phyloP scores from a whole-genome alignment of 2,797 vertebrate genomes.

The Sebastes hubbsi region DNA sequence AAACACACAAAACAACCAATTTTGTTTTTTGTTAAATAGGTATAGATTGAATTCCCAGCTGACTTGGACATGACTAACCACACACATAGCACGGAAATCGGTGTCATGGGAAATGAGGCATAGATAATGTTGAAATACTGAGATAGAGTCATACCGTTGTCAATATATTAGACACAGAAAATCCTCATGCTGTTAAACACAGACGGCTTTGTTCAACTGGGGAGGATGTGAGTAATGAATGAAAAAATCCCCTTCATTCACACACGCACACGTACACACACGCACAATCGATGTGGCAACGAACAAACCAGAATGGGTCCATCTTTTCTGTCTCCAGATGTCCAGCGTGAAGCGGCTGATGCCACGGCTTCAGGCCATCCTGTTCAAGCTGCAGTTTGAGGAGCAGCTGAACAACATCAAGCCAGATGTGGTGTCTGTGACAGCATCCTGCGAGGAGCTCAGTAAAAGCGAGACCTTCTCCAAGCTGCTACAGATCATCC shows the following conservation, averaged over 20 bases:
- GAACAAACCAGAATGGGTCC: background rate
- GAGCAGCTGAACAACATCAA: constrained; percentile 93
- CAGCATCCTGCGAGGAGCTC: constrained; percentile 92
- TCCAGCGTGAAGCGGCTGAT: constrained; percentile 85
- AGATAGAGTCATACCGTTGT: background rate
- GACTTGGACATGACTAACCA: constrained; percentile 27
- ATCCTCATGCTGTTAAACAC: constrained; percentile 40
- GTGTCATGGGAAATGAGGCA: constrained; percentile 2
- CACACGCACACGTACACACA: background rate
- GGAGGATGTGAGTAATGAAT: constrained; percentile 33
- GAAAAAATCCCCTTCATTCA: constrained; percentile 36
- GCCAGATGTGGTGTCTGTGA: constrained; percentile 92
- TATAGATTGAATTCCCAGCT: constrained; percentile 1
- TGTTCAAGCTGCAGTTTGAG: constrained; percentile 90
- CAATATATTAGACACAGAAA: constrained; percentile 18
- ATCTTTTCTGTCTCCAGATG: constrained; percentile 78
- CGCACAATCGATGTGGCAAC: background rate
- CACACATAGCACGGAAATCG: constrained; percentile 7
- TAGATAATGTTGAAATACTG: background rate
- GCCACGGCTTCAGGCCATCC: constrained; percentile 87
- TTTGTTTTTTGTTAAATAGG: background rate
- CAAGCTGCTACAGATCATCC: constrained; percentile 85
- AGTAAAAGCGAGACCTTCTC: constrained; percentile 85
- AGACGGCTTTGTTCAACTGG: constrained; percentile 46
- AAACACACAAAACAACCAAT: background rate